Evolutionary conservation across 2,113 vertebrate species (phyloP).

Genomic region (Xiphophorus hellerii): DNA sequence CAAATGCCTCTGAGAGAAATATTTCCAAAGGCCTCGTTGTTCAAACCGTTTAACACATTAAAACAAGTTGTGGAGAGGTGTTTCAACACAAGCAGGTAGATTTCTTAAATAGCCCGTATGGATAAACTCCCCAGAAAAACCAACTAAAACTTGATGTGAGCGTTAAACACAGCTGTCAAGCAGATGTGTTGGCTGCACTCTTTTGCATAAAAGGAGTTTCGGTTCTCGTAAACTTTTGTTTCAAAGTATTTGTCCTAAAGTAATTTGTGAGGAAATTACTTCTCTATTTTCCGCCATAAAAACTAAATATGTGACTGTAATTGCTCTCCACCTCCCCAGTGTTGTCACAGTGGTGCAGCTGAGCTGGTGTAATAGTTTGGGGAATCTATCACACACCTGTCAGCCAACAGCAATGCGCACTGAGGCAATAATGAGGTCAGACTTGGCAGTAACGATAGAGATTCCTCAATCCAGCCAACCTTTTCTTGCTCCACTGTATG

Average conservation of each 20-base stretch:
- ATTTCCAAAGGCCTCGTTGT: background rate
- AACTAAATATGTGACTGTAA: background rate
- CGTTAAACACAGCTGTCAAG: constrained; percentile 15
- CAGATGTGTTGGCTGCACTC: constrained; percentile 38
- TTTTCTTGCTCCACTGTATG: constrained; percentile 1
- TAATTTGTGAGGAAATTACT: background rate
- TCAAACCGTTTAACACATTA: background rate
- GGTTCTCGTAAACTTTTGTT: background rate
- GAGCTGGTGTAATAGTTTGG: constrained; percentile 25
- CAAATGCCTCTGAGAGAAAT: background rate
- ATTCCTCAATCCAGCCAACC: constrained; percentile 23
- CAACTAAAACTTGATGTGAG: background rate
- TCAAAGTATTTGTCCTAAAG: background rate
- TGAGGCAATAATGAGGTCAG: constrained; percentile 37
- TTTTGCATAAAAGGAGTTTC: background rate
- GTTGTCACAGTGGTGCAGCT: background rate
- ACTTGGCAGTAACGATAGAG: constrained; percentile 17
- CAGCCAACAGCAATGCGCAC: constrained; percentile 22
- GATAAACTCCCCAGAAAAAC: background rate
- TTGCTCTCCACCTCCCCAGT: background rate
- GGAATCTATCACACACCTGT: constrained; percentile 61
- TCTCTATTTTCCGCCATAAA: background rate
- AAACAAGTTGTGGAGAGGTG: background rate
- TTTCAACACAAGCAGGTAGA: background rate
- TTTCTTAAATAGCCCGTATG: background rate